Evolutionary conservation across 2,888 invertebrate species (phyloP).

Genomic region (Cryptus viduatorius): DNA sequence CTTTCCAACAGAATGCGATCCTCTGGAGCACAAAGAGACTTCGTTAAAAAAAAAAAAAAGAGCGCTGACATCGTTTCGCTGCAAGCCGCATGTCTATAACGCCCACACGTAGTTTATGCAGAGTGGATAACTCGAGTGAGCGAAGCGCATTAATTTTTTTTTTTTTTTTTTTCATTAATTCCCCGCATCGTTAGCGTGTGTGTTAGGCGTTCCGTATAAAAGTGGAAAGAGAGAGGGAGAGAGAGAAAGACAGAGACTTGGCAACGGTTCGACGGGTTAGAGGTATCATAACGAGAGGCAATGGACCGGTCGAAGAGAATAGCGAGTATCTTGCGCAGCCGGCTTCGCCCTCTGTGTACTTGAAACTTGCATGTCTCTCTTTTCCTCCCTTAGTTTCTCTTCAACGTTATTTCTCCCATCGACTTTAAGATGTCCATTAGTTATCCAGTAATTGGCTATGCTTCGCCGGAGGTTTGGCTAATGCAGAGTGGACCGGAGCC

Average conservation of each 20-base stretch:
- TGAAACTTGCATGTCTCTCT: conserved; percentile 43
- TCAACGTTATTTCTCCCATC: conserved; percentile 46
- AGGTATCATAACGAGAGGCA: conserved; percentile 60
- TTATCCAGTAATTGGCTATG: conserved; percentile 64
- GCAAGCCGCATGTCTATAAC: conserved; percentile 8
- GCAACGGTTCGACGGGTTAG: conserved; percentile 26
- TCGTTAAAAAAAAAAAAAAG: background rate
- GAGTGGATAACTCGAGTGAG: conserved; percentile 28
- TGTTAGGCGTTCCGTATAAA: conserved; percentile 32
- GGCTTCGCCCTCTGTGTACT: conserved; percentile 54
- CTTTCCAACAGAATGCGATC: background rate
- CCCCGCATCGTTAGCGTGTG: conserved; percentile 49
- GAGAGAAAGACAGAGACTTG: conserved; percentile 22
- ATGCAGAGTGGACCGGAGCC: conserved; percentile 64
- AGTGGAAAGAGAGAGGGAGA: background rate
- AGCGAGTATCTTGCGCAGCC: conserved; percentile 36
- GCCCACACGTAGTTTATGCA: conserved; percentile 41
- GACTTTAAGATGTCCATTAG: conserved; percentile 67
- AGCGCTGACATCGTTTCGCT: conserved; percentile 13
- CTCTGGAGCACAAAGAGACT: conserved; percentile 5
- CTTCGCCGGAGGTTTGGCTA: conserved; percentile 54
- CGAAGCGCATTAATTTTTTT: conserved; percentile 49
- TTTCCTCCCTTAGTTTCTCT: background rate
- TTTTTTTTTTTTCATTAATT: background rate
- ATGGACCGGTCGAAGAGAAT: conserved; percentile 42